phyloP scores from a whole-genome alignment of 2,797 vertebrate genomes.

The Euthynnus affinis region DNA sequence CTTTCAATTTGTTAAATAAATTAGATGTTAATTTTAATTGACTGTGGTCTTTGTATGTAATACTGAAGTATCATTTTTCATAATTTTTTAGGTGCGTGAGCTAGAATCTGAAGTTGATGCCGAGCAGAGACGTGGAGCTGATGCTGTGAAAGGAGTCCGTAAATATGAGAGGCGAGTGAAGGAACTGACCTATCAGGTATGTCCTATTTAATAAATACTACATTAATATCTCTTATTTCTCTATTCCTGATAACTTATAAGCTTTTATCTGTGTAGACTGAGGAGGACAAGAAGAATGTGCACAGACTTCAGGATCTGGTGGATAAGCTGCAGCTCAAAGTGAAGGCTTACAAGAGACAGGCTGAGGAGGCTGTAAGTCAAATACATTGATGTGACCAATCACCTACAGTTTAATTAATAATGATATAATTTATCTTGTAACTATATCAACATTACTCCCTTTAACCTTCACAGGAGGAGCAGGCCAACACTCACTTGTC shows the following conservation, averaged over 20 bases:
- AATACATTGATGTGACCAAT: too few relatives aligned
- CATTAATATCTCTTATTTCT: background rate
- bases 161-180: slow-evolving; percentile 90
- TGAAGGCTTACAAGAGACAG: slow-evolving; percentile 90
- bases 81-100: slow-evolving; percentile 60
- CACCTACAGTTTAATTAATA: too few relatives aligned
- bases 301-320: slow-evolving; percentile 91
- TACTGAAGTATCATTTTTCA: background rate
- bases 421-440: background rate
- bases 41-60: background rate
- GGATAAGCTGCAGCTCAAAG: slow-evolving; percentile 91
- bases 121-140: slow-evolving; percentile 87
- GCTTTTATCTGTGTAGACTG: slow-evolving; percentile 70
- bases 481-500: slow-evolving; percentile 89
- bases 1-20: background rate
- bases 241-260: background rate
- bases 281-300: slow-evolving; percentile 93
- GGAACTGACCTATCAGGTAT: slow-evolving; percentile 90
- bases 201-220: background rate
- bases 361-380: slow-evolving; percentile 65
- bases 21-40: too few relatives aligned
- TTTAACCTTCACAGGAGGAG: slow-evolving; percentile 52
- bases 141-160: slow-evolving; percentile 87
- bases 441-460: background rate
- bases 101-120: slow-evolving; percentile 84